Evolutionary conservation across 2,113 vertebrate genomes (phyloP).

Genomic region (Cepphus grylle): DNA sequence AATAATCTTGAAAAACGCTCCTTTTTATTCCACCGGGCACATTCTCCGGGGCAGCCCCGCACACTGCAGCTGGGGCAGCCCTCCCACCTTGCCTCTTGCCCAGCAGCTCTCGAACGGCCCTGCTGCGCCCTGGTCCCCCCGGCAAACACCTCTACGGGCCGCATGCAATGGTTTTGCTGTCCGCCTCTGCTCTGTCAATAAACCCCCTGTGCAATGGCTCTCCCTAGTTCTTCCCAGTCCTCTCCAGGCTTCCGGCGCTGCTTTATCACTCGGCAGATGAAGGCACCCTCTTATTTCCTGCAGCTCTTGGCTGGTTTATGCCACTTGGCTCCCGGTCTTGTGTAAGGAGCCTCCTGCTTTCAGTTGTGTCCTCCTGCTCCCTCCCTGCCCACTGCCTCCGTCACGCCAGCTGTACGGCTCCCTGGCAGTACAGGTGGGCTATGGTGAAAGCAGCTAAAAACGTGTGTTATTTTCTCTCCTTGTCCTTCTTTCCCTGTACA

Average conservation of each 20-base stretch:
- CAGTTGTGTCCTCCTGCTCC: not conserved
- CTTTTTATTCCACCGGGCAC: accelerated
- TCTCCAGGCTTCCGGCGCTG: not conserved
- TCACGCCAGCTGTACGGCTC: not conserved
- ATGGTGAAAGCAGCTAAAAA: not conserved
- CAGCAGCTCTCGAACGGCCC: not conserved
- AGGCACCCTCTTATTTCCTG: not conserved
- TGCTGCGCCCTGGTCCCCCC: accelerated
- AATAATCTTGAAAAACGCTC: not conserved
- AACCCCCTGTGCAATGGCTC: not conserved
- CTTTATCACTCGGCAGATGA: not conserved
- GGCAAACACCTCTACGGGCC: not conserved
- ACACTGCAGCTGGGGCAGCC: not conserved
- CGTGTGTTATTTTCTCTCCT: not conserved
- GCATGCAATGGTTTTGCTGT: accelerated
- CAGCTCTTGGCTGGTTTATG: not conserved
- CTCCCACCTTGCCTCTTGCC: not conserved
- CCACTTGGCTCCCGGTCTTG: not conserved
- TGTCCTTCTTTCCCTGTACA: not conserved
- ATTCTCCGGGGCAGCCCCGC: not conserved
- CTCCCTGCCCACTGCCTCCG: not conserved
- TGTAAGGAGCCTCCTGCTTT: not conserved
- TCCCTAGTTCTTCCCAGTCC: not conserved
- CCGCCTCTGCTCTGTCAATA: not conserved
- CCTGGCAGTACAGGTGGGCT: not conserved